Percentiles rank a stretch among this genome's conserved stretches.
phyloP scores from a whole-genome alignment of 64 coral and sea anemone species.

The Montipora sp. region DNA sequence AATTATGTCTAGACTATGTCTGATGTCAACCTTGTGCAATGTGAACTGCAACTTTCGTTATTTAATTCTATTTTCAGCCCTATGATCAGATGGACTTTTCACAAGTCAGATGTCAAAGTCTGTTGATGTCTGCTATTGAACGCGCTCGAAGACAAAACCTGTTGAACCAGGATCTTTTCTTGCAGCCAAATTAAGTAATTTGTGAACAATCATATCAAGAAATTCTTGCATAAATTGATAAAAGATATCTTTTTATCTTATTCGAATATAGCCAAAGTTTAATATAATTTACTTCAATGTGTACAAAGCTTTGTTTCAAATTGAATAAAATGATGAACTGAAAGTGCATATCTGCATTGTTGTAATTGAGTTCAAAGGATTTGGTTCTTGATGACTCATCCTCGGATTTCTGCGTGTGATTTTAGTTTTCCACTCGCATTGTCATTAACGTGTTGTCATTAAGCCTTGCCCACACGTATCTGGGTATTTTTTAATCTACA shows the following conservation, averaged over 20 bases:
- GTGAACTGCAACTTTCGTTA: neutral
- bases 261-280: slow-evolving; percentile 18
- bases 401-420: too few relatives aligned
- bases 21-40: too few relatives aligned
- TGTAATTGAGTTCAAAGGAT: too few relatives aligned
- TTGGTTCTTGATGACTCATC: too few relatives aligned
- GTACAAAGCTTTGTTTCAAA: slow-evolving; percentile 20
- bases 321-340: slow-evolving; percentile 1
- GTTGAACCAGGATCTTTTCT: slow-evolving; percentile 93
- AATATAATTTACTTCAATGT: slow-evolving; percentile 41
- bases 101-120: slow-evolving; percentile 91
- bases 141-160: slow-evolving; percentile 86
- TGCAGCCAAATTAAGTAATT: slow-evolving; percentile 81
- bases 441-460: too few relatives aligned
- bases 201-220: neutral
- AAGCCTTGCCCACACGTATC: too few relatives aligned
- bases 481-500: too few relatives aligned
- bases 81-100: slow-evolving; percentile 97
- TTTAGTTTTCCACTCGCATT: too few relatives aligned
- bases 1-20: too few relatives aligned
- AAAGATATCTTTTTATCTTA: slow-evolving; percentile 31
- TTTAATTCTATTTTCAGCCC: slow-evolving; percentile 60
- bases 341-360: neutral
- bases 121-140: slow-evolving; percentile 94
- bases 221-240: neutral